These are phyloP conservation scores for Brenthis ino DNA, from an alignment of 2,888 invertebrate genomes.

Conservation along the genomic window DNA sequence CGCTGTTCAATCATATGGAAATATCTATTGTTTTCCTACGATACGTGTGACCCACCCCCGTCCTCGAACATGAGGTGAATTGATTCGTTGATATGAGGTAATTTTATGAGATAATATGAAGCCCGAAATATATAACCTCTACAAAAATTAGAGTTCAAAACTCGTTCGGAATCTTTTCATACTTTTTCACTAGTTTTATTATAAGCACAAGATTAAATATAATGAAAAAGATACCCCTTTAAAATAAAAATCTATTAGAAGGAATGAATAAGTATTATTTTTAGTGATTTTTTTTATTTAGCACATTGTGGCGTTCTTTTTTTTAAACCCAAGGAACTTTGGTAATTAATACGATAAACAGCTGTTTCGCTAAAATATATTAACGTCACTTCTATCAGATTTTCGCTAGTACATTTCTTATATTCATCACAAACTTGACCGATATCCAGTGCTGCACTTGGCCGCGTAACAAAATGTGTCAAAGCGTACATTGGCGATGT, in stretches of 20 bases:
- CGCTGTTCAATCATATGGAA: conserved; percentile 20
- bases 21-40: conserved; percentile 7
- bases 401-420: conserved; percentile 16
- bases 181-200: too few species aligned
- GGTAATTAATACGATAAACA: neutral
- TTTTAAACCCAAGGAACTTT: too few species aligned
- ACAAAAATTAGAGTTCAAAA: neutral
- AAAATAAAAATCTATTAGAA: too few species aligned
- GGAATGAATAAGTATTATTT: too few species aligned
- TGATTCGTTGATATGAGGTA: conserved; percentile 10
- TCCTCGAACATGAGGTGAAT: neutral
- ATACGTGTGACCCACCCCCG: neutral
- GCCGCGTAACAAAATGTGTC: conserved; percentile 50
- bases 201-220: too few species aligned
- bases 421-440: conserved; percentile 45
- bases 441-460: conserved; percentile 48
- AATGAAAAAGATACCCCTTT: too few species aligned
- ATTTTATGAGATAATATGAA: conserved; percentile 1
- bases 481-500: conserved; percentile 45
- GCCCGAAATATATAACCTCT: neutral
- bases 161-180: too few species aligned
- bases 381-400: neutral
- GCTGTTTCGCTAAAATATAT: neutral
- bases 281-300: too few species aligned
- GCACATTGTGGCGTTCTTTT: too few species aligned